Base-by-base conservation (phyloP, 2,797 vertebrate genomes). In the Lerista edwardsae region DNA sequence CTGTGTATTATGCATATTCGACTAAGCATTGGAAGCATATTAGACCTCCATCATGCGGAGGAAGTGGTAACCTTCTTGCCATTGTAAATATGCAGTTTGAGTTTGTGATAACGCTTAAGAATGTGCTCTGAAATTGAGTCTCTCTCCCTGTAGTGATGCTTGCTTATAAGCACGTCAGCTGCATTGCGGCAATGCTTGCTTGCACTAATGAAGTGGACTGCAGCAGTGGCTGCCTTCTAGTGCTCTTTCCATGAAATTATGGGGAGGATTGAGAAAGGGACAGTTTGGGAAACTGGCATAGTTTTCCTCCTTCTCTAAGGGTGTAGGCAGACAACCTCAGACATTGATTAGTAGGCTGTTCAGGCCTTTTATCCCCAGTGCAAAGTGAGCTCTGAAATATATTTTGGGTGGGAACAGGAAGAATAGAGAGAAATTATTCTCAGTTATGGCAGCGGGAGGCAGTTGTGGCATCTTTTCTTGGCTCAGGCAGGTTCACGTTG, bases 161-260 rank as follows among this genome's bases (percentile, higher is more conserved):
- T 90, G 64, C 83, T 93, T 93, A 64, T 44, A 90, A 87, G 86
- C 80, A 93, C 88, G 86, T 94, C 92, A 94, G 90, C 94, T 95
- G 93, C 94, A 95, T 83, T 94, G 94, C 85, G 79, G 90, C 94
- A 95, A 83, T 83, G 87, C 90, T 94, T 84, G 86, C 90, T 93
- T 84, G 91, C 83, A 94, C 90, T 94, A 94, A 94, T 93, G 92
- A 95, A 88, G 85, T 90, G 88, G 90, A 88, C 90, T 89, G 87
- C 82, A 88, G 86, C 39, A 91, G 82, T 79, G 87, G 83, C 74
- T 71, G 86, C 74, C 85, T 86, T 88, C 90, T 93, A 87, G 34
- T 87, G 73, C 86, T 89, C 69, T 91, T 92, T 86, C 15, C 89
- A 14, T 78, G 72, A 78, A 83, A 12, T 93, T 84, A 76, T 78